A percentile compares a stretch with the other conserved stretches of the same genome.
Evolutionary conservation across 2,888 invertebrate genomes (phyloP).

Genomic region (Lomographa bimaculata): DNA sequence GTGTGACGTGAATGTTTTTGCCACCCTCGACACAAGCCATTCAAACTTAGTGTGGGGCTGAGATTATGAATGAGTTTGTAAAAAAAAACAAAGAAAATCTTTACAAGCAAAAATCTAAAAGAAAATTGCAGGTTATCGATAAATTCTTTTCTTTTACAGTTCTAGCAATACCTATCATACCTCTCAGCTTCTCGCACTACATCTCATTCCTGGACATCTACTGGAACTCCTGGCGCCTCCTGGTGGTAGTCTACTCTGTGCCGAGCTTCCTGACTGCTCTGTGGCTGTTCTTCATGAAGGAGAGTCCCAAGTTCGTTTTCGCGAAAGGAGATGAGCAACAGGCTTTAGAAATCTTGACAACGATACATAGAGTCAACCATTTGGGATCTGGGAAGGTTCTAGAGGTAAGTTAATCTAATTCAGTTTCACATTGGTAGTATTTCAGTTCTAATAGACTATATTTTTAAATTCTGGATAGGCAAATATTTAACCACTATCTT

Average conservation of each 20-base stretch:
- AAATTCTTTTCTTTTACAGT: conserved; percentile 71
- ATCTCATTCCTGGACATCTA: conserved; percentile 69
- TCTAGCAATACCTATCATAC: conserved; percentile 86
- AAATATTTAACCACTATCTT: no score
- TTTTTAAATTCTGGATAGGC: no score
- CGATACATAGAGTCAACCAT: conserved; percentile 57
- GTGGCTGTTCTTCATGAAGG: conserved; percentile 84
- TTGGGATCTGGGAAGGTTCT: conserved; percentile 41
- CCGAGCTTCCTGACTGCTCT: conserved; percentile 84
- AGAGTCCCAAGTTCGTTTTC: conserved; percentile 90
- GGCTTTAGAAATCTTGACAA: conserved; percentile 72
- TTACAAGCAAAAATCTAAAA: no score
- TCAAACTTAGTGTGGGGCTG: no score
- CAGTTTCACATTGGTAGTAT: no score
- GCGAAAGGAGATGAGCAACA: conserved; percentile 80
- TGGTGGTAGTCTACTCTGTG: conserved; percentile 85
- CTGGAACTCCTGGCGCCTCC: conserved; percentile 89
- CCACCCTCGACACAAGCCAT: no score
- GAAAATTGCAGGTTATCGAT: no score
- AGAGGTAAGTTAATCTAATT: conserved; percentile 50
- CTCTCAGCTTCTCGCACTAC: conserved; percentile 67
- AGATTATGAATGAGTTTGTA: no score
- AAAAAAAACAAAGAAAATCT: no score
- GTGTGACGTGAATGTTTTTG: no score
- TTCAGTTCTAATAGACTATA: no score